phyloP scores from a whole-genome alignment of 2,888 invertebrate genomes.

The Linyphia triangularis region DNA sequence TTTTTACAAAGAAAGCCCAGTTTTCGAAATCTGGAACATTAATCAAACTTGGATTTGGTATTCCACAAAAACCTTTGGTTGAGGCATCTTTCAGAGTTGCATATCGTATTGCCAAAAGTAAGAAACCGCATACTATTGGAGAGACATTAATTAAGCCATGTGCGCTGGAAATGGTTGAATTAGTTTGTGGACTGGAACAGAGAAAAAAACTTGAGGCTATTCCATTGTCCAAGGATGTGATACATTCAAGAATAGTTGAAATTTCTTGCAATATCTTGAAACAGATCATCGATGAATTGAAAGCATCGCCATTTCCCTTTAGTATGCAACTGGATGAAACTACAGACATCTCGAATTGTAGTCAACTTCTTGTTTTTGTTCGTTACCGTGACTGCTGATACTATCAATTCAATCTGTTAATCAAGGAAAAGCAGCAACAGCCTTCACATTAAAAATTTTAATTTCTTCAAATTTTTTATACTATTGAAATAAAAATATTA shows the following conservation, averaged over 20 bases:
- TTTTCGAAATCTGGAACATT: too few species aligned
- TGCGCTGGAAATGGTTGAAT: constrained; percentile 63
- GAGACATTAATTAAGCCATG: constrained; percentile 64
- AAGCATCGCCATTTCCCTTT: constrained; percentile 65
- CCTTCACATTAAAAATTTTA: constrained; percentile 54
- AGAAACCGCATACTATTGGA: constrained; percentile 66
- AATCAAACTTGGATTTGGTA: too few species aligned
- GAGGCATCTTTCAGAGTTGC: constrained; percentile 59
- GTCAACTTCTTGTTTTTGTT: too few species aligned
- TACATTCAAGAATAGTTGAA: constrained; percentile 63
- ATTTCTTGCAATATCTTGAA: constrained; percentile 69
- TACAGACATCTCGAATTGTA: constrained; percentile 79
- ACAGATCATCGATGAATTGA: constrained; percentile 60
- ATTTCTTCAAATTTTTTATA: constrained; percentile 34
- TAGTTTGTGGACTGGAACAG: constrained; percentile 63
- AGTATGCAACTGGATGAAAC: constrained; percentile 79
- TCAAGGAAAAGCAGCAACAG: constrained; percentile 60
- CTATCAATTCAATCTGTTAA: constrained; percentile 58
- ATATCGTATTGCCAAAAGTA: constrained; percentile 58
- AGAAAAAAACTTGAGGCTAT: constrained; percentile 72
- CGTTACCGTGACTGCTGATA: too few species aligned
- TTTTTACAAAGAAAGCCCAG: too few species aligned
- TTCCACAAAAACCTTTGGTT: too few species aligned
- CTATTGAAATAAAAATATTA: too few species aligned
- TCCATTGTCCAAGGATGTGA: constrained; percentile 68